These are phyloP conservation scores for Dasypogon diadema DNA, from an alignment of 2,888 invertebrate species.

Conservation along the genomic window DNA sequence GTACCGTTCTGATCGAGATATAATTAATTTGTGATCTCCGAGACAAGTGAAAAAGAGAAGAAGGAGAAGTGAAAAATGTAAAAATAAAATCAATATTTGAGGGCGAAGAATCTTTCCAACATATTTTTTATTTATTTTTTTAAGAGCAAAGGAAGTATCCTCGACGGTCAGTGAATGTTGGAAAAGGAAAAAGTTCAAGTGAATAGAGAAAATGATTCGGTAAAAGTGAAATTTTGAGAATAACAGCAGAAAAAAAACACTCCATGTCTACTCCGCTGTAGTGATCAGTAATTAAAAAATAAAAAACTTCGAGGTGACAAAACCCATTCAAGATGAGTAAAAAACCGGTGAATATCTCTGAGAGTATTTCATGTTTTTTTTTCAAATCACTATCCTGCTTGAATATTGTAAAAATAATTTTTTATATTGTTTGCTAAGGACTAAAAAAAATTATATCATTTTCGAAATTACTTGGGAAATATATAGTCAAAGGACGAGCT, in stretches of 20 bases:
- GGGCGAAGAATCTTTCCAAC: not conserved
- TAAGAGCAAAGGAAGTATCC: too few species aligned
- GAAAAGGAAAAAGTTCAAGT: too few species aligned
- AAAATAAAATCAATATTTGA: not conserved
- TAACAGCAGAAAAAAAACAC: too few species aligned
- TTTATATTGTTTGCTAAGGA: too few species aligned
- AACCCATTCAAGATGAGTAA: conserved; percentile 21
- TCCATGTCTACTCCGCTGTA: too few species aligned
- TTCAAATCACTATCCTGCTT: not conserved
- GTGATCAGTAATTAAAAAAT: not conserved
- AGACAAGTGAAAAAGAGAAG: too few species aligned
- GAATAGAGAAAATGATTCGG: too few species aligned
- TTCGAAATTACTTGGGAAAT: too few species aligned
- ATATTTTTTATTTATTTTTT: too few species aligned
- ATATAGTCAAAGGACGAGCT: too few species aligned
- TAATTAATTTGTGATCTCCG: not conserved
- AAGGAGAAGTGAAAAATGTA: not conserved
- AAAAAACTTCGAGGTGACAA: not conserved
- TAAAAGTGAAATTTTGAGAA: too few species aligned
- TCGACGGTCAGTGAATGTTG: too few species aligned
- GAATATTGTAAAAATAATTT: not conserved
- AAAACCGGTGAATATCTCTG: conserved; percentile 24
- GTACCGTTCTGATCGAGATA: not conserved
- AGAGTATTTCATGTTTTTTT: not conserved
- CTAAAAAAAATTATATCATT: not conserved